phyloP scores from a whole-genome alignment of 1,140 invertebrate species.

The Drosophila mojavensis region DNA sequence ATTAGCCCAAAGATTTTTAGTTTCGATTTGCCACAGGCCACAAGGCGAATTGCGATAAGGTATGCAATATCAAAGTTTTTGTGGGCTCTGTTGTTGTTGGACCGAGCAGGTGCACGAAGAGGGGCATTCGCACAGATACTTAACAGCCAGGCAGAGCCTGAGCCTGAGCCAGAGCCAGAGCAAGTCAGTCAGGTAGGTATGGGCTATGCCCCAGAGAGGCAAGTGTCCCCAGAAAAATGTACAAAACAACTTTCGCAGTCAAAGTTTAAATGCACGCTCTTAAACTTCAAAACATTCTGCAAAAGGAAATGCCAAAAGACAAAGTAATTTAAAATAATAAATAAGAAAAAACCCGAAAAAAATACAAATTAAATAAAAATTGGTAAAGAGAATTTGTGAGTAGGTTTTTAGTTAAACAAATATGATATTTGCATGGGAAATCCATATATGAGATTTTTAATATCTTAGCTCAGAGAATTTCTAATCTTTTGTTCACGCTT shows the following conservation, averaged over 20 bases:
- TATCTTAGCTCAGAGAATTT: too few species aligned
- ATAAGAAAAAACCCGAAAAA: neutral
- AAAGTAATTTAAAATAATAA: neutral
- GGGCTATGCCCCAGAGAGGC: neutral
- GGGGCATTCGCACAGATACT: slow-evolving; percentile 1
- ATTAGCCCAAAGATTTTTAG: neutral
- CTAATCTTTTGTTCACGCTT: too few species aligned
- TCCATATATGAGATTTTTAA: neutral
- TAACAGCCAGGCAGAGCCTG: neutral
- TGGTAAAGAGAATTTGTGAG: neutral
- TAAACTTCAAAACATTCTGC: neutral
- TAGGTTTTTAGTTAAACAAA: neutral
- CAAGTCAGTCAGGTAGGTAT: neutral
- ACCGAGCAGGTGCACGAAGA: slow-evolving; percentile 4
- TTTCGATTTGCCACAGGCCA: slow-evolving; percentile 3
- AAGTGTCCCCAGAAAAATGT: slow-evolving; percentile 12
- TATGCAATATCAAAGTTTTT: slow-evolving; percentile 45
- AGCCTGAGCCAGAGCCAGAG: too few species aligned
- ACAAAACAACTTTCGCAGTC: neutral
- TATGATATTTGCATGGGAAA: too few species aligned
- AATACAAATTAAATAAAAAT: neutral
- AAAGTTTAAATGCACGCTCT: slow-evolving; percentile 9
- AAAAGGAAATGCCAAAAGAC: slow-evolving; percentile 1
- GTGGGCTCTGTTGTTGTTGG: neutral
- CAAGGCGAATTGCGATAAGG: slow-evolving; percentile 22